Percentiles rank a stretch among this genome's conserved stretches.
Conservation (phyloP, 2,888 invertebrate species). For the Lamproptera curius region DNA sequence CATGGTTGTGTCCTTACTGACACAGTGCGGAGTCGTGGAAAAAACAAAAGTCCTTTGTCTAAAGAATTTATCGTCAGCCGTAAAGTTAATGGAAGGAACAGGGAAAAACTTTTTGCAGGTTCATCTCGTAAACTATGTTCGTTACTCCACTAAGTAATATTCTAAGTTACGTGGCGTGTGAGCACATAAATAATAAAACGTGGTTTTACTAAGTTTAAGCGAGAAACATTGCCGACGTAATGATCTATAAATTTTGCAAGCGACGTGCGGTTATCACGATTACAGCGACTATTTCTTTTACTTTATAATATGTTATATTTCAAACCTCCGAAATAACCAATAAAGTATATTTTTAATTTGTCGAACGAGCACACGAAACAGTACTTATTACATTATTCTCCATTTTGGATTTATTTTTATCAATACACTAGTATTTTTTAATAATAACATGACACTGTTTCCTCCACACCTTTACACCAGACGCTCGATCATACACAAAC, state of each 20-base stretch:
- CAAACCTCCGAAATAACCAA: no score
- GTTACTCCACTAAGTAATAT: conserved; percentile 27
- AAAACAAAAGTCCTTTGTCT: conserved; percentile 46
- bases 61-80: conserved; percentile 55
- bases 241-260: conserved; percentile 18
- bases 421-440: no score
- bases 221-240: conserved; percentile 7
- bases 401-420: no score
- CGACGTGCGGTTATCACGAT: neutral
- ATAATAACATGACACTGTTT: no score
- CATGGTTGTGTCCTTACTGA: conserved; percentile 2
- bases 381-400: no score
- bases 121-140: conserved; percentile 38
- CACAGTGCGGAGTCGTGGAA: conserved; percentile 20
- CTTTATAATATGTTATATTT: no score
- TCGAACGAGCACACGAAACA: no score
- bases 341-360: no score
- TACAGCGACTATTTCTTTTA: no score
- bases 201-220: conserved; percentile 13
- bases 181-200: conserved; percentile 20
- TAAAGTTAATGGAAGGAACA: conserved; percentile 64
- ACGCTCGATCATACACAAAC: no score
- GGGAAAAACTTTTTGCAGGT: conserved; percentile 59
- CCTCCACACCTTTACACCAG: no score
- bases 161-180: conserved; percentile 29